Conservation (phyloP, 2,797 vertebrate species). For the Intellagama lesueurii region DNA sequence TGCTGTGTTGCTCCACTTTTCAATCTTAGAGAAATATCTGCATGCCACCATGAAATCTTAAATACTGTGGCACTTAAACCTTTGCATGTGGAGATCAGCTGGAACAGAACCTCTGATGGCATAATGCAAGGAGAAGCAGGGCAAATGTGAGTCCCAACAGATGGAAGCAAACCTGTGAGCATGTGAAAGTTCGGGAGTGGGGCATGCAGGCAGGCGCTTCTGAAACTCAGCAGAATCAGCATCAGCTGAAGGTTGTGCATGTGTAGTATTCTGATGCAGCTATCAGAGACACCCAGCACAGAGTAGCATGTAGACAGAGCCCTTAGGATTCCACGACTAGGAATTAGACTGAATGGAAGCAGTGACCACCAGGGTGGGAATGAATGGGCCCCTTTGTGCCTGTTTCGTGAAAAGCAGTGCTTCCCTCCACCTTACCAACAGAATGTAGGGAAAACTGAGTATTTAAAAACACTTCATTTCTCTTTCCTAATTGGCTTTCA, state of each 20-base stretch:
- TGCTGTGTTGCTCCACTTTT: background rate
- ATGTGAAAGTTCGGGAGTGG: background rate
- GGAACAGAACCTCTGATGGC: background rate
- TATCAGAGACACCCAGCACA: background rate
- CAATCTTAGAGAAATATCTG: background rate
- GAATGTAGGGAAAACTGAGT: background rate
- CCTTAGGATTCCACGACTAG: background rate
- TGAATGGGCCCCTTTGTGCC: too few species aligned
- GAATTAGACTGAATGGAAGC: background rate
- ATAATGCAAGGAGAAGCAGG: background rate
- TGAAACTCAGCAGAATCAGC: background rate
- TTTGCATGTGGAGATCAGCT: background rate
- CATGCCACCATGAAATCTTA: background rate
- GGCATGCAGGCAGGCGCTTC: too few species aligned
- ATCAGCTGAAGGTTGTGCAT: too few species aligned
- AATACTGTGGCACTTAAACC: background rate
- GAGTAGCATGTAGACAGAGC: background rate
- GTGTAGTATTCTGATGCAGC: background rate
- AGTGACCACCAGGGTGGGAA: too few species aligned
- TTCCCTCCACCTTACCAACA: background rate
- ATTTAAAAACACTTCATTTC: background rate
- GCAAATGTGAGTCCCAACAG: background rate
- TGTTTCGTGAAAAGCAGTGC: too few species aligned
- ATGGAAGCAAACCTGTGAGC: background rate
- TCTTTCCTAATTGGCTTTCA: background rate